Conservation (phyloP, 2,113 vertebrate species). For the Uria lomvia region DNA sequence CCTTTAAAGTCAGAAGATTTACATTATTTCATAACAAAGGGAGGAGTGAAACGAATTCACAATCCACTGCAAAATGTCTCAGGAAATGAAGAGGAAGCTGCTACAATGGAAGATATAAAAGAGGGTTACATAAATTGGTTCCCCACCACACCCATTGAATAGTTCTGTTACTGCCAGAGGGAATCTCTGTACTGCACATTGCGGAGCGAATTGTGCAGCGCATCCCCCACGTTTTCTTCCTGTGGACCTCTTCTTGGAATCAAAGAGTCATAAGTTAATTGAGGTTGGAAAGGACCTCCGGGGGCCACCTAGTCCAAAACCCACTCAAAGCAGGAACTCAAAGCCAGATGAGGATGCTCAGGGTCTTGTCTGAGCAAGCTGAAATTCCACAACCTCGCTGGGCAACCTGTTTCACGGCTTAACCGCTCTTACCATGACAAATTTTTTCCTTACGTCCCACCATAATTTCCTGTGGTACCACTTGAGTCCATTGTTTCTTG, state of each 20-base stretch:
- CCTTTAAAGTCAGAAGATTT: not conserved
- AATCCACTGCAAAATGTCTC: conserved; percentile 23
- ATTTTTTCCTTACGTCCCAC: not conserved
- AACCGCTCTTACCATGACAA: not conserved
- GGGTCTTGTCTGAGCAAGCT: not conserved
- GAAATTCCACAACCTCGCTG: not conserved
- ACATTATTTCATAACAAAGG: conserved; percentile 27
- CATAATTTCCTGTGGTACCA: not conserved
- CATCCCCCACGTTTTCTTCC: not conserved
- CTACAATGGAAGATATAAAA: conserved; percentile 54
- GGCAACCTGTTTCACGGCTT: not conserved
- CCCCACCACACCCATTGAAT: conserved; percentile 36
- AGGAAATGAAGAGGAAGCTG: conserved; percentile 39
- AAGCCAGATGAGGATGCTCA: not conserved
- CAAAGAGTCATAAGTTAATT: not conserved
- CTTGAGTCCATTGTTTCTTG: not conserved
- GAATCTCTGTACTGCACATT: conserved; percentile 10
- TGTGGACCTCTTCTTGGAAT: not conserved
- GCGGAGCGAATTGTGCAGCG: not conserved
- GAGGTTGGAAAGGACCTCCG: not conserved
- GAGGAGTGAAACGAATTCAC: conserved; percentile 6
- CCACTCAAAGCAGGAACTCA: not conserved
- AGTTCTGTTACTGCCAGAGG: conserved; percentile 26
- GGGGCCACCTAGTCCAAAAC: not conserved
- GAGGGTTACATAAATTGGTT: conserved; percentile 25